Evolutionary conservation across 1,140 invertebrate species (phyloP).

Genomic region (Leptoteleia sp.): DNA sequence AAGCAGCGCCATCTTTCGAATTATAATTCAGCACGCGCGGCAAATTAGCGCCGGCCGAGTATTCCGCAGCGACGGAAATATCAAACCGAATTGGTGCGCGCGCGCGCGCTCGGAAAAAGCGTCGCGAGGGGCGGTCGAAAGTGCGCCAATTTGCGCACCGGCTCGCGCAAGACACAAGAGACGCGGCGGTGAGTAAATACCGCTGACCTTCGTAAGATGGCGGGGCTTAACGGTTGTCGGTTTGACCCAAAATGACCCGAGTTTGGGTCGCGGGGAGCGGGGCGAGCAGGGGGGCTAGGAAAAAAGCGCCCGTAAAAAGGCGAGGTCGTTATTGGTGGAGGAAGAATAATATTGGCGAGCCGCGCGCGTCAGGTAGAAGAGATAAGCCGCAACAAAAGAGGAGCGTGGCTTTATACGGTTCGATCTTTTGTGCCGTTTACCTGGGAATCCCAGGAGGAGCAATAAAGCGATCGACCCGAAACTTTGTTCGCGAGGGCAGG

Average conservation of each 20-base stretch:
- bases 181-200: no score
- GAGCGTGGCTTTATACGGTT: conserved; percentile 23
- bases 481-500: conserved; percentile 27
- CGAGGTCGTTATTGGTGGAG: conserved; percentile 35
- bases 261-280: no score
- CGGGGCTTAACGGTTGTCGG: no score
- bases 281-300: no score
- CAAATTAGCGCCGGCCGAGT: conserved; percentile 38
- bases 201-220: no score
- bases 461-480: conserved; percentile 55
- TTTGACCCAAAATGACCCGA: no score
- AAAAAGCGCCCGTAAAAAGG: conserved; percentile 32
- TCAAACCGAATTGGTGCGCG: conserved; percentile 25
- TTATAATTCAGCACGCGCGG: conserved; percentile 31
- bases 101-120: conserved; percentile 14
- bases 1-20: conserved; percentile 31
- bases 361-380: conserved; percentile 36
- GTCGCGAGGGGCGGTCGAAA: no score
- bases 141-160: no score
- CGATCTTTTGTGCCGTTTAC: conserved; percentile 55
- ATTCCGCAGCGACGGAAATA: conserved; percentile 46
- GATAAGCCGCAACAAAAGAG: conserved; percentile 52
- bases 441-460: conserved; percentile 30
- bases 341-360: conserved; percentile 43
- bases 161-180: neutral